Evolutionary conservation across 2,113 vertebrate genomes (phyloP), one percentile per base, ranked within the genome.

Genomic region (Trematomus loennbergii): DNA sequence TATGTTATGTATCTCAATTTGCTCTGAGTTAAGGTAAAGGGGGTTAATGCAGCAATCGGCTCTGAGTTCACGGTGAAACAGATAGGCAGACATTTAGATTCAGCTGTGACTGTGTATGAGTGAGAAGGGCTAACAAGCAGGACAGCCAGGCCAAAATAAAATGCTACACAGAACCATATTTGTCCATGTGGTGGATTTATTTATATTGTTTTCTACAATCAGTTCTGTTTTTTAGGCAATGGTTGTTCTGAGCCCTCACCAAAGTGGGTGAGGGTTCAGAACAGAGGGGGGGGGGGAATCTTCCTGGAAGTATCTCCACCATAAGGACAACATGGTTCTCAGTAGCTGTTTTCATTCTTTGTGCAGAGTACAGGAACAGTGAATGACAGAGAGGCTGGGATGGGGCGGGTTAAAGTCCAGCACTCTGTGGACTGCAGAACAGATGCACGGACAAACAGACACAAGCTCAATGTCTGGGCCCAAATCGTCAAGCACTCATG

Each of bases 361-460:
- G 92, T 92, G 88, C 84, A 88, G 80, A 80, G 79, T 88, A 87
- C 83, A 89, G 81, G 75, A 88, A 88, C 88, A 82, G 91, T 88
- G 90, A 91, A 91, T 83, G 91, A 91, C 88, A 91, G 85, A 85
- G 91, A 90, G 89, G 87, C 88, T 78, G 84, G 88, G 84, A 87
- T 83, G 88, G 90, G 87, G 84, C 83, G 74, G 88, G 91, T 92
- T 93, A 90, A 91, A 91, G 88, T 90, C 87, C 88, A 86, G 87
- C 87, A 78, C 89, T 90, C 82, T 79, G 86, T 79, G 85, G 93
- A 89, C 88, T 48, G 89, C 82, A 89, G 89, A 87, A 91, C 86
- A 89, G 91, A 92, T 82, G 89, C 86, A 89, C 67, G 83, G 89
- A 89, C 89, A 80, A 85, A 89, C 86, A 85, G 89, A 92, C 88